Base-by-base conservation (phyloP, 2,113 vertebrate genomes). In the Mystacornis crossleyi region DNA sequence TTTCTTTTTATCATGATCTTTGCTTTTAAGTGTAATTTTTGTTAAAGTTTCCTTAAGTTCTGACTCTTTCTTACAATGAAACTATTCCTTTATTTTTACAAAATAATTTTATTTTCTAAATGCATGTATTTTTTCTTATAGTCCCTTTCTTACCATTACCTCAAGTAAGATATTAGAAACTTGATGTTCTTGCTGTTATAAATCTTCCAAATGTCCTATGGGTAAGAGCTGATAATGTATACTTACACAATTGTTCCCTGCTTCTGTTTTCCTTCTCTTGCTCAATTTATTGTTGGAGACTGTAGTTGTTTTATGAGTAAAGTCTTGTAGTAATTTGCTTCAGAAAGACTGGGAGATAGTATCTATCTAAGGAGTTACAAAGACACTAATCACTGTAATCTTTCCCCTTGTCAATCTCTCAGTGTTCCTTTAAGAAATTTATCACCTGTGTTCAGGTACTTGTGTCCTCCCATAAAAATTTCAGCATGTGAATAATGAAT, bases 231-330 rank as follows among this genome's bases (percentile, higher is more conserved):
- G 42, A 48, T 33, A 50, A 74, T 50, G 17, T 31, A 12, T 64
- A 62, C 73, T 29, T 81, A 55, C n/a, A 25, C 29, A 48, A 42
- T 55, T 55, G 2, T 72, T 88, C 79, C 55, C 40, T 38, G 31
- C 8, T 77, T 62, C 47, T 91, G 8, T 94, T 97, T 95, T 82
- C 48, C 81, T 94, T 92, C 88, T 94, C 89, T 60, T 55, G 19
- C 75, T 83, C 58, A 24, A 10, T 91, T 94, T 95, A 50, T 70
- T 94, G 17, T 95, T 92, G 60, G 62, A 45, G 33, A 55, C 20
- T 66, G 71, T 12, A 43, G 12, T 65, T 93, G 21, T 66, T 89
- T 80, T 74, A 60, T 18, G 11, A 92, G 11, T 93, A 17, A 90
- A 93, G 24, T 67, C 61, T 12, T 45, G 19, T 38, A 72, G 58